Evolutionary conservation across 1,140 invertebrate genomes (phyloP).

Genomic region (Ephestia elutella): DNA sequence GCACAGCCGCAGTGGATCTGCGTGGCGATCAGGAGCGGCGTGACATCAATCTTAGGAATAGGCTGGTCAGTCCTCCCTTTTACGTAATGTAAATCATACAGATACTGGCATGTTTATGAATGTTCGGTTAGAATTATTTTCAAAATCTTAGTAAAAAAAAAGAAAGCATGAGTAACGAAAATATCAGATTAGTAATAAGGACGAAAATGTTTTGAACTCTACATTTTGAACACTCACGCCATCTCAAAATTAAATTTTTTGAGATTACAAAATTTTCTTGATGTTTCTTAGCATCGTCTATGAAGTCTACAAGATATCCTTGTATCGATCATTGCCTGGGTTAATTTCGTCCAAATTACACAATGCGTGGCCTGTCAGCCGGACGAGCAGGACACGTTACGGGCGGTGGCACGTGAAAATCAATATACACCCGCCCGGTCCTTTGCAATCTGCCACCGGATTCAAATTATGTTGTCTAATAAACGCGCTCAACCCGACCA

Average conservation of each 20-base stretch:
- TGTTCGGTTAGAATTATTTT: background rate
- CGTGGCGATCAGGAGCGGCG: conserved; percentile 43
- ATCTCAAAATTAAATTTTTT: background rate
- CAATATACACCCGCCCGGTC: conserved; percentile 19
- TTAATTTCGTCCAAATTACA: conserved; percentile 17
- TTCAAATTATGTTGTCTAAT: conserved; percentile 9
- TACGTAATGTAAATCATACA: conserved; percentile 25
- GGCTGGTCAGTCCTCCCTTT: conserved; percentile 33
- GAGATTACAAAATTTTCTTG: too few species aligned
- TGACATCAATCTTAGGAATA: conserved; percentile 66
- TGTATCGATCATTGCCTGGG: background rate
- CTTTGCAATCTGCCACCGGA: conserved; percentile 7
- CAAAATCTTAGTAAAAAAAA: too few species aligned
- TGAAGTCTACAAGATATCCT: too few species aligned
- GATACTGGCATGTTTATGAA: background rate
- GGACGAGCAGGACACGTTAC: conserved; percentile 13
- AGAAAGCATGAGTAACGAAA: too few species aligned
- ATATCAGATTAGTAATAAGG: too few species aligned
- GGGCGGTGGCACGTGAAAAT: conserved; percentile 24
- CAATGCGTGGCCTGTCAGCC: conserved; percentile 8
- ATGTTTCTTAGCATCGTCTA: too few species aligned
- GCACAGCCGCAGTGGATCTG: conserved; percentile 55
- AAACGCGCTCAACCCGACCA: background rate
- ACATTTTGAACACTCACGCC: too few species aligned
- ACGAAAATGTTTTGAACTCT: too few species aligned